Conservation (phyloP, 2,888 invertebrate species). For the Habroteleia sp. region DNA sequence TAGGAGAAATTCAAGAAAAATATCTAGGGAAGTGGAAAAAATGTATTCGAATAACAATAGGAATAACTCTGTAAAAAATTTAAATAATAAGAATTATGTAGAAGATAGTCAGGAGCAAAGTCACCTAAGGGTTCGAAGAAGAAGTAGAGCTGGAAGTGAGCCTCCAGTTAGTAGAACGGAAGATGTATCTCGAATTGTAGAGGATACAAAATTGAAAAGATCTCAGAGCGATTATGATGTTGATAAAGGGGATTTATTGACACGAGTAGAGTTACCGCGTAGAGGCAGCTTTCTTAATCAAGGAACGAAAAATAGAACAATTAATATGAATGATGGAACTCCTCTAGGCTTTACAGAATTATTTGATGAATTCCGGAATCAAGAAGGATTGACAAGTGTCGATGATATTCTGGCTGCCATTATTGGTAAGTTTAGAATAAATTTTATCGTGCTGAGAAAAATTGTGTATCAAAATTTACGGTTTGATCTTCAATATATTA, state of each 20-base stretch:
- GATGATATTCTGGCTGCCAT: conserved; percentile 94
- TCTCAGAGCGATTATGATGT: conserved; percentile 82
- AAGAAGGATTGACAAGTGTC: conserved; percentile 93
- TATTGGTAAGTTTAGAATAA: conserved; percentile 81
- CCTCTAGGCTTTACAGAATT: conserved; percentile 93
- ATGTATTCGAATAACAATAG: conserved; percentile 64
- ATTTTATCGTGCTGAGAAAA: no score
- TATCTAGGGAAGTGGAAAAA: conserved; percentile 52
- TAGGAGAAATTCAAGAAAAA: conserved; percentile 35
- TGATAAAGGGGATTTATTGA: conserved; percentile 90
- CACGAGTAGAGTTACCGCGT: conserved; percentile 92
- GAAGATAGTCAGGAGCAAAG: conserved; percentile 61
- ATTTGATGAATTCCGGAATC: conserved; percentile 92
- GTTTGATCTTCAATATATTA: no score
- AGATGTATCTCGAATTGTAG: conserved; percentile 49
- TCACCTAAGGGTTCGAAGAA: conserved; percentile 55
- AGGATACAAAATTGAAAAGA: conserved; percentile 80
- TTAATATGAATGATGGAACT: conserved; percentile 85
- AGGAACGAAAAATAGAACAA: conserved; percentile 89
- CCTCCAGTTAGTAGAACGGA: conserved; percentile 74
- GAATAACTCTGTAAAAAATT: conserved; percentile 62
- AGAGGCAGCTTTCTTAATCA: conserved; percentile 93
- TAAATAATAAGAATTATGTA: conserved; percentile 71
- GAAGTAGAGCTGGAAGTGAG: conserved; percentile 78
- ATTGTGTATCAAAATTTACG: no score